phyloP scores from a whole-genome alignment of 2,797 vertebrate genomes.

The Sciaenops ocellatus region DNA sequence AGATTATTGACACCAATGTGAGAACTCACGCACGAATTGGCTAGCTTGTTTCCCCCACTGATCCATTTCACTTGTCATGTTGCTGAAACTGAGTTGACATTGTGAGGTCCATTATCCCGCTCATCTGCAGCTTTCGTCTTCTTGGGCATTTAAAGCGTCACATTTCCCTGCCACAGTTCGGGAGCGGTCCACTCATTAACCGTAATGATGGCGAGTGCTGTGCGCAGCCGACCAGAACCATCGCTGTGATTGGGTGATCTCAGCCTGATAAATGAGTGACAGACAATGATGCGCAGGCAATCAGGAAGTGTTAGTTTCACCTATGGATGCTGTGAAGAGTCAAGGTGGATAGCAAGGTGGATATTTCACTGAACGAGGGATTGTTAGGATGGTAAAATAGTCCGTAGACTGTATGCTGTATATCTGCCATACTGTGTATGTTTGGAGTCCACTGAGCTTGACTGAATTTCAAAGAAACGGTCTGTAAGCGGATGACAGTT shows the following conservation, averaged over 20 bases:
- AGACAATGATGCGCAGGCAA: constrained; percentile 43
- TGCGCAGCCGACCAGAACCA: constrained; percentile 60
- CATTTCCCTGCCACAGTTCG: constrained; percentile 68
- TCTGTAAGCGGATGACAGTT: constrained; percentile 23
- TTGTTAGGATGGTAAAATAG: constrained; percentile 33
- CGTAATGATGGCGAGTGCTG: constrained; percentile 66
- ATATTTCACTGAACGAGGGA: constrained; percentile 40
- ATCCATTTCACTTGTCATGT: constrained; percentile 71
- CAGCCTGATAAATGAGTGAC: constrained; percentile 66
- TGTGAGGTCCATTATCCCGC: constrained; percentile 72
- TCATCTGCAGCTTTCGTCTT: constrained; percentile 69
- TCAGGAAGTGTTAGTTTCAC: constrained; percentile 50
- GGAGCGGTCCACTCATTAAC: constrained; percentile 74
- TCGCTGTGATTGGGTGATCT: constrained; percentile 64
- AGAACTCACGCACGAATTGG: constrained; percentile 38
- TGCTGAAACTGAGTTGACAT: constrained; percentile 71
- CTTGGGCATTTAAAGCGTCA: constrained; percentile 70
- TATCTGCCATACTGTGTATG: constrained; percentile 11
- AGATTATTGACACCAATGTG: constrained; percentile 54
- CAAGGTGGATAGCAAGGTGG: constrained; percentile 58
- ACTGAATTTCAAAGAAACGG: constrained; percentile 20
- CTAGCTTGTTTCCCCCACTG: constrained; percentile 43
- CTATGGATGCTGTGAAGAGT: constrained; percentile 39
- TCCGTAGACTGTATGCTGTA: background rate
- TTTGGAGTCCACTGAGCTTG: background rate